Conservation (phyloP, 2,888 invertebrate species). For the Hipparchia semele region DNA sequence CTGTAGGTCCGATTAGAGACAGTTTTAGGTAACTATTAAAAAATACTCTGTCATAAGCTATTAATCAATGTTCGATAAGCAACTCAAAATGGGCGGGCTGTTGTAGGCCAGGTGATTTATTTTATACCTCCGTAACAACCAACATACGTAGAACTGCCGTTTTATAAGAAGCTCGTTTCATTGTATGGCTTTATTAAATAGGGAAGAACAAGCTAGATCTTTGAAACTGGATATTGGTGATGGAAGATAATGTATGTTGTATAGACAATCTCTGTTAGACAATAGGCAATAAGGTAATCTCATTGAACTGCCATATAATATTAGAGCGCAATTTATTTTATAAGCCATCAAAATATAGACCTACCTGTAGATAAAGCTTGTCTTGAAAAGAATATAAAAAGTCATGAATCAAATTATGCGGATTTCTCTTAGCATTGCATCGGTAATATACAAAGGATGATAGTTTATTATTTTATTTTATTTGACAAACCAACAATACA, state of each 20-base stretch:
- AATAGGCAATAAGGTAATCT: slow-evolving; percentile 34
- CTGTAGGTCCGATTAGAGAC: slow-evolving; percentile 33
- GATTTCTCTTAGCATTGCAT: too few species aligned
- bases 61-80: slow-evolving; percentile 78
- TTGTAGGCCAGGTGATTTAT: slow-evolving; percentile 71
- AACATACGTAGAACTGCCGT: slow-evolving; percentile 35
- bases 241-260: slow-evolving; percentile 28
- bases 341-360: not conserved
- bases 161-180: slow-evolving; percentile 22
- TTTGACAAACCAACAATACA: too few species aligned
- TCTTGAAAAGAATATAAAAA: not conserved
- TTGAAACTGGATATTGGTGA: slow-evolving; percentile 31
- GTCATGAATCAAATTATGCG: too few species aligned
- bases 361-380: slow-evolving; percentile 2
- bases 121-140: slow-evolving; percentile 56
- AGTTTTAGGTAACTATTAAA: slow-evolving; percentile 49
- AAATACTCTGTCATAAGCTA: slow-evolving; percentile 70
- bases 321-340: slow-evolving; percentile 23
- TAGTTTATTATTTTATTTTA: too few species aligned
- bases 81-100: slow-evolving; percentile 73
- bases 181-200: slow-evolving; percentile 19
- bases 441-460: too few species aligned
- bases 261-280: slow-evolving; percentile 33
- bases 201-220: slow-evolving; percentile 23
- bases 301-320: slow-evolving; percentile 26